Conservation (phyloP, 2,797 vertebrate genomes). For the Rhinoraja longicauda region DNA sequence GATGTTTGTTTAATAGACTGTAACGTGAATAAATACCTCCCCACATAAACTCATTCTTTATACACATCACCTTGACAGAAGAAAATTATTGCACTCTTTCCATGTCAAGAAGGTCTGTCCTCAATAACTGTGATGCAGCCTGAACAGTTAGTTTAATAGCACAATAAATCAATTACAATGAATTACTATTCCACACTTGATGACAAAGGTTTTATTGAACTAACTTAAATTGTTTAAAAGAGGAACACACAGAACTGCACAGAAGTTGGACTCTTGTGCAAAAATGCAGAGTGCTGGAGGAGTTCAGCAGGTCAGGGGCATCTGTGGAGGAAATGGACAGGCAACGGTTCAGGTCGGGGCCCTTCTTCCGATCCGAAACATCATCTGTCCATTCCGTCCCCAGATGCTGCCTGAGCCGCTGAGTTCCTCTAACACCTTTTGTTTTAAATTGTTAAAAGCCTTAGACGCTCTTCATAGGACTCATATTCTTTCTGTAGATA, state of each 20-base stretch:
- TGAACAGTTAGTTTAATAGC: neutral
- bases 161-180: neutral
- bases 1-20: neutral
- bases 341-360: too few species aligned
- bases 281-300: too few species aligned
- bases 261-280: too few species aligned
- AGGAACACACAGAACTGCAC: too few species aligned
- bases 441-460: neutral
- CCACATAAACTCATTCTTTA: neutral
- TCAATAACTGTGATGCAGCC: neutral
- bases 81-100: neutral
- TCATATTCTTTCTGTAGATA: too few species aligned
- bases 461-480: too few species aligned
- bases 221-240: neutral
- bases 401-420: too few species aligned
- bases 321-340: too few species aligned
- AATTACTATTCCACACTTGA: neutral
- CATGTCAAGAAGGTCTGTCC: neutral
- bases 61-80: neutral
- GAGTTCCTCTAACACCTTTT: too few species aligned
- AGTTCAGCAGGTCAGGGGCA: too few species aligned
- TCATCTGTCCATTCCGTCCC: too few species aligned
- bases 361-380: too few species aligned
- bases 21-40: neutral
- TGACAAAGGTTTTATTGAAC: neutral